Evolutionary conservation across 2,113 vertebrate species (phyloP), one percentile per base, ranked within the genome.

Genomic region (Alaudala cheleensis): DNA sequence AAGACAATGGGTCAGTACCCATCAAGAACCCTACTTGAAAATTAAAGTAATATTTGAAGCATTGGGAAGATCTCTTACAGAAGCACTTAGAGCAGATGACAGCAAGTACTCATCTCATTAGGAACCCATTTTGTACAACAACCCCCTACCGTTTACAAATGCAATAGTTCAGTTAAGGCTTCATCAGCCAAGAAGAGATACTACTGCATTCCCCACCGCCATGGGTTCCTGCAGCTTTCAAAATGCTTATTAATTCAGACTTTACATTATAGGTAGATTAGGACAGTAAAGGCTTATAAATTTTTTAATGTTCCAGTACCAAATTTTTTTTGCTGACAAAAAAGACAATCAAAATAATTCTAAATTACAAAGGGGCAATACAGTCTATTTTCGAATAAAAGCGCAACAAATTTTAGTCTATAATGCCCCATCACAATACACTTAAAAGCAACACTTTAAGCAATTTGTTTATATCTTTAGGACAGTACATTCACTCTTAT

Each of bases 361-460:
- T 13, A 78, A 70, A 7, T 3, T 22, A 33, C 17, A 72, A 82
- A 15, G 11, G 3, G 16, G 12, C 6, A 57, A 60, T 1, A 37
- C 9, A 42, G 18, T 14, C 7, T 39, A 15, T 0, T 71, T 47
- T 57, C 58, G 2, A 86, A 26, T 15, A 60, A 29, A 19, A 26
- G 3, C 1, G 1, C 19, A 71, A 71, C 2, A 28, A 40, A 29
- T 14, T 56, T 54, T 11, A 39, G 33, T 64, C 44, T 11, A 67
- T 24, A 65, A 33, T 2, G 3, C 1, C 14, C 12, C 9, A 16
- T 12, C 10, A 67, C 0, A 0, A 74, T 4, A 2, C 5, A 37
- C 5, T 37, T 44, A 82, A 85, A 72, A 77, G 3, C 10, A 72
- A n/a, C 9, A 51, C 7, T 34, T 34, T 58, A 39, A 25, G 11